A percentile compares a stretch with the other conserved stretches of the same genome.
phyloP scores from a whole-genome alignment of 2,888 invertebrate species.

The Listrodromus nycthemerus region DNA sequence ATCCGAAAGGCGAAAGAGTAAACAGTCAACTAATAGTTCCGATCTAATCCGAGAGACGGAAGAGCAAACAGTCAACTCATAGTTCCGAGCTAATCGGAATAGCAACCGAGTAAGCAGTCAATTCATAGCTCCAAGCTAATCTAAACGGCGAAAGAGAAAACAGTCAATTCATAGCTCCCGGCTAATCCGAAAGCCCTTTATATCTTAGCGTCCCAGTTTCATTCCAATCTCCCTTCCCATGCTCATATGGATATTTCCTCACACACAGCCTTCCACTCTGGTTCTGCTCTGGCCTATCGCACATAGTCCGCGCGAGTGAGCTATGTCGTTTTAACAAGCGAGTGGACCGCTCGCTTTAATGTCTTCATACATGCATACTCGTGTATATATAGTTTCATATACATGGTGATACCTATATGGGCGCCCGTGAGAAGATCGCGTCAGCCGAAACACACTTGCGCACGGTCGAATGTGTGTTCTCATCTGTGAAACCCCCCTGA shows the following conservation, averaged over 20 bases:
- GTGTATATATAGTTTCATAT: not conserved
- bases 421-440: conserved; percentile 4
- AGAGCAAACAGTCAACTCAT: too few species aligned
- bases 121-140: too few species aligned
- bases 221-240: not conserved
- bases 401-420: not conserved
- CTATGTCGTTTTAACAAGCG: not conserved
- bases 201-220: too few species aligned
- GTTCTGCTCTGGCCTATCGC: not conserved
- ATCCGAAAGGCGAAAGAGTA: too few species aligned
- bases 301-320: not conserved
- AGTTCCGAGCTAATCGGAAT: too few species aligned
- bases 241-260: not conserved
- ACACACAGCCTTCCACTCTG: not conserved
- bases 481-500: not conserved
- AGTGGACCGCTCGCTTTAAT: conserved; percentile 25
- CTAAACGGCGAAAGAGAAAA: too few species aligned
- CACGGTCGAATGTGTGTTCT: conserved; percentile 4
- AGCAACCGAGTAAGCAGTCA: too few species aligned
- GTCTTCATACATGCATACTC: not conserved
- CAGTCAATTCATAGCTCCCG: too few species aligned
- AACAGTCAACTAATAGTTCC: too few species aligned
- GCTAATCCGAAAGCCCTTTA: too few species aligned
- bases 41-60: too few species aligned
- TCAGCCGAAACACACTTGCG: conserved; percentile 19